Evolutionary conservation across 2,888 invertebrate species (phyloP).

Genomic region (Melinaea menophilus): DNA sequence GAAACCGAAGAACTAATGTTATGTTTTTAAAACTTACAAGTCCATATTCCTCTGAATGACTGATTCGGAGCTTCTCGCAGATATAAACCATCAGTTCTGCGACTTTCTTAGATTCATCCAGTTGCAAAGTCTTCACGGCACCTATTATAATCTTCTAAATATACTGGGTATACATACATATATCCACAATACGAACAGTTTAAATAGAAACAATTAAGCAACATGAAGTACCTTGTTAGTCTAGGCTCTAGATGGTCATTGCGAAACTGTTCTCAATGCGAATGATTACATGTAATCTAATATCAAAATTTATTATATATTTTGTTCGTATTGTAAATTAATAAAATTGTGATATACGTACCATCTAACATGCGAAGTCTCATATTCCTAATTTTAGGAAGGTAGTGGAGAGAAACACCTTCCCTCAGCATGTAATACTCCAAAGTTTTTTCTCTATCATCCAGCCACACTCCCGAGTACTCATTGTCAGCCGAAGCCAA

Average conservation of each 20-base stretch:
- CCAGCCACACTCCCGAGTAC: conserved; percentile 96
- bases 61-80: conserved; percentile 97
- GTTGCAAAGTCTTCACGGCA: conserved; percentile 94
- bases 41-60: conserved; percentile 99
- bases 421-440: conserved; percentile 97
- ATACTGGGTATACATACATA: neutral
- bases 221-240: no score
- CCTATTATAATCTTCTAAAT: conserved; percentile 55
- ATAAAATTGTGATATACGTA: conserved; percentile 38
- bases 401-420: conserved; percentile 94
- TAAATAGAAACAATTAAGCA: no score
- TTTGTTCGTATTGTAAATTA: neutral
- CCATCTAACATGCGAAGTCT: conserved; percentile 96
- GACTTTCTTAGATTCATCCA: conserved; percentile 97
- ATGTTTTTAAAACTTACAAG: conserved; percentile 52
- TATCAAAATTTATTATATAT: neutral
- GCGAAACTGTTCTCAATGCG: no score
- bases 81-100: conserved; percentile 97
- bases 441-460: conserved; percentile 89
- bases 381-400: conserved; percentile 91
- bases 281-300: no score
- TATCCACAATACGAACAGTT: no score
- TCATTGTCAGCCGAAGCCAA: conserved; percentile 95
- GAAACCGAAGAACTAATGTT: no score
- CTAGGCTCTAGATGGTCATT: no score